Conservation (phyloP, 2,113 vertebrate species). For the Ceyx melanurus region DNA sequence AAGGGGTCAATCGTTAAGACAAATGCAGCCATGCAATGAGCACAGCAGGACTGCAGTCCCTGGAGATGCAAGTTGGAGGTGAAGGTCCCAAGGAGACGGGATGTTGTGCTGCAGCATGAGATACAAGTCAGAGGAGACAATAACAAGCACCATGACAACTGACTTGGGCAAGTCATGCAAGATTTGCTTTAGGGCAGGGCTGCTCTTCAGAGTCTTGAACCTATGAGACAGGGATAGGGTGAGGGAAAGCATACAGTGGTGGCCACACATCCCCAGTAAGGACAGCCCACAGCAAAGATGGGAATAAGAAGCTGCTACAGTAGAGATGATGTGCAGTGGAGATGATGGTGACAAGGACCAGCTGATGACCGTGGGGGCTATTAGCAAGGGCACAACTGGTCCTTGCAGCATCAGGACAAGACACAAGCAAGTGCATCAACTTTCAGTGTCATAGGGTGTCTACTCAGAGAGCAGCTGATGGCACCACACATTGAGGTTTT, state of each 20-base stretch:
- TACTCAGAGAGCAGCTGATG: background rate
- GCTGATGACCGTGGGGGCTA: background rate
- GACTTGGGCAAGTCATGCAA: background rate
- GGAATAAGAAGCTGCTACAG: background rate
- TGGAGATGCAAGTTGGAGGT: background rate
- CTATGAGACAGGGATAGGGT: background rate
- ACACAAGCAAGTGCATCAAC: rapidly evolving
- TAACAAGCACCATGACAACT: background rate
- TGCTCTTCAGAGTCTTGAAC: background rate
- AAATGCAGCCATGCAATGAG: background rate
- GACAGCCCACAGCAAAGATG: background rate
- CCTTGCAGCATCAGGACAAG: background rate
- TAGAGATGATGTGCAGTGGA: background rate
- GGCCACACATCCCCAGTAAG: background rate
- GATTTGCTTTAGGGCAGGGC: background rate
- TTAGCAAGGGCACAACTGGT: background rate
- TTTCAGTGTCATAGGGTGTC: rapidly evolving
- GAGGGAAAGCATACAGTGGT: background rate
- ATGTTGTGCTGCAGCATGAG: background rate
- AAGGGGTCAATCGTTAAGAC: constrained; percentile 32
- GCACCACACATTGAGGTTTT: rapidly evolving
- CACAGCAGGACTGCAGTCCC: background rate
- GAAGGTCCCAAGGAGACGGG: background rate
- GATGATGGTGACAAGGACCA: background rate
- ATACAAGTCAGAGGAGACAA: background rate